These are phyloP conservation scores for Syngnathus floridae DNA, from an alignment of 2,113 vertebrate species.

Conservation along the genomic window DNA sequence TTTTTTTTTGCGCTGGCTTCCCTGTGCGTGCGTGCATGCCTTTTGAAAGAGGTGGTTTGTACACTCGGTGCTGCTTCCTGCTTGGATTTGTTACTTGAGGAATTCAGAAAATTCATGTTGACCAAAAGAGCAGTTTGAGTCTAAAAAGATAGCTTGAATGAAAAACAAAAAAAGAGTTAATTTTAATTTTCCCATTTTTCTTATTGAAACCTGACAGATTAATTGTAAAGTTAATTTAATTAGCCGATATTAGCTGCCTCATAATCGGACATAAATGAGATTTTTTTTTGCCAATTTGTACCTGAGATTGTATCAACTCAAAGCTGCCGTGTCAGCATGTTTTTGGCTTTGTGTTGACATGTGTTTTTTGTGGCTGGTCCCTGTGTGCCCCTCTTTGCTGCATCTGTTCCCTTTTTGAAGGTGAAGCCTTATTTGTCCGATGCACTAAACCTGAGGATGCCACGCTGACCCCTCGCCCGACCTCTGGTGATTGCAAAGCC, in stretches of 20 bases:
- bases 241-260: no score
- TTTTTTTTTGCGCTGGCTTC: constrained; percentile 9
- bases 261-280: no score
- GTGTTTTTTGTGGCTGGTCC: constrained; percentile 8
- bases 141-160: no score
- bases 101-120: background rate
- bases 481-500: constrained; percentile 9
- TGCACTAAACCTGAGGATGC: constrained; percentile 65
- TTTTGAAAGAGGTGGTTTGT: constrained; percentile 3
- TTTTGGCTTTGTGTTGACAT: no score
- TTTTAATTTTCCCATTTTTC: no score
- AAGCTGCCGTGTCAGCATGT: background rate
- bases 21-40: constrained; percentile 18
- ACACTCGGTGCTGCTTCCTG: constrained; percentile 2
- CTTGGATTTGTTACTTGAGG: background rate
- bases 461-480: constrained; percentile 40
- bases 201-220: no score
- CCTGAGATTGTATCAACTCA: constrained; percentile 22
- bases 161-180: no score
- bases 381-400: constrained; percentile 59
- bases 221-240: no score
- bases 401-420: constrained; percentile 51
- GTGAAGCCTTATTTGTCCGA: constrained; percentile 64
- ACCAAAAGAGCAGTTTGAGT: no score
- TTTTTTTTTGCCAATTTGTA: background rate